These are phyloP conservation scores for Chrosomus eos DNA, from an alignment of 2,797 vertebrate genomes.

Conservation along the genomic window DNA sequence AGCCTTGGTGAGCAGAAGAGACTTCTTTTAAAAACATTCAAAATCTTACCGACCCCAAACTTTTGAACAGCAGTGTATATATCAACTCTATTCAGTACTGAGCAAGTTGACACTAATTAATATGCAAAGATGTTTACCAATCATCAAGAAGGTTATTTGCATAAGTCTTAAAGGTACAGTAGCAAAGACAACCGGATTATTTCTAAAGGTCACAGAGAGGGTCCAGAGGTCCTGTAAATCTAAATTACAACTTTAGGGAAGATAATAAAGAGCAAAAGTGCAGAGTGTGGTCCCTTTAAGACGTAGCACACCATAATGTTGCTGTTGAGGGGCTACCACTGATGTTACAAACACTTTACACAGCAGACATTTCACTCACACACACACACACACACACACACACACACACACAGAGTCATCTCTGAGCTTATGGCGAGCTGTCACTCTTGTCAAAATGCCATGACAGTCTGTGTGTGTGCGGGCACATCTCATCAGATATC, in stretches of 20 bases:
- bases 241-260: not conserved
- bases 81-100: not conserved
- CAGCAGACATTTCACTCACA: slow-evolving; percentile 2
- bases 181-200: not conserved
- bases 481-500: slow-evolving; percentile 75
- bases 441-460: slow-evolving; percentile 48
- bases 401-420: slow-evolving; percentile 23
- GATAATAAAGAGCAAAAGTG: not conserved
- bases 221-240: not conserved
- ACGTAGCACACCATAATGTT: not conserved
- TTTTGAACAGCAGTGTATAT: too few species aligned
- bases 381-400: slow-evolving; percentile 15
- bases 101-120: not conserved
- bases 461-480: slow-evolving; percentile 38
- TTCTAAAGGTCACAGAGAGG: not conserved
- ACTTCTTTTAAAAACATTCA: too few species aligned
- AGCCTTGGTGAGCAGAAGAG: too few species aligned
- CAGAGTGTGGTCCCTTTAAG: not conserved
- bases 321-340: not conserved
- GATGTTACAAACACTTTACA: slow-evolving; percentile 18
- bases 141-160: not conserved
- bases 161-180: not conserved
- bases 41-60: too few species aligned
- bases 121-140: not conserved
- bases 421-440: slow-evolving; percentile 42